Evolutionary conservation across 2,113 vertebrate genomes (phyloP), one percentile per base, ranked within the genome.

Genomic region (Girardinichthys multiradiatus): DNA sequence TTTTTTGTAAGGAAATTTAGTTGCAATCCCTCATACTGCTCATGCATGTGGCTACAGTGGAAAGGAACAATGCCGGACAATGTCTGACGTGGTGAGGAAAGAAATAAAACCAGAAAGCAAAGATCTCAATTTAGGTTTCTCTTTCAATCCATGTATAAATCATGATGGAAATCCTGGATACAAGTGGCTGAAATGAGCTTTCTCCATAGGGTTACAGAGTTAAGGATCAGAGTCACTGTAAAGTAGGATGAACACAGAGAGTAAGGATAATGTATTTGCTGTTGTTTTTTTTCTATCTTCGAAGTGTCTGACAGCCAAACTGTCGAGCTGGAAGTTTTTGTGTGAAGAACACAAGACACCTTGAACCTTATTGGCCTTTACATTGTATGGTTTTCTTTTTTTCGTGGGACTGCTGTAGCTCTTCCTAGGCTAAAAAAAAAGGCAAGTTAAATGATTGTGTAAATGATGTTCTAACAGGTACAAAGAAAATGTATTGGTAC

Each of bases 181-280:
- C 21, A 24, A n/a, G 19, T 17, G 24, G 24, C 48, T 54, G 48
- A 54, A 54, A n/a, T n/a, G 48, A 54, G 21, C 24, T n/a, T 51
- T 8, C 45, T 8, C 19, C 19, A 1, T 54, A n/a, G 19, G 48
- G 48, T 54, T n/a, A 21, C 48, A 24, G 9, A n/a, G 48, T 75
- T 77, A 71, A 71, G 68, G 79, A 76, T 54, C 17, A 19, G 42
- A 45, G 17, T 45, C 17, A 45, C 17, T 19, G 42, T 17, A 19
- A n/a, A 19, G 15, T 45, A 45, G 42, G 17, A 60, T 24, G 42
- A 83, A 57, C 62, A 29, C 3, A 48, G 80, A 71, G 79, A 73
- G 77, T 57, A 57, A 70, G 75, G 70, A 85, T 77, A 70, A 39
- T 42, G 69, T 83, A 37, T 75, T 77, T 79, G 64, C 54, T 29